Conservation (phyloP, 2,113 vertebrate species). For the Pedetes capensis region DNA sequence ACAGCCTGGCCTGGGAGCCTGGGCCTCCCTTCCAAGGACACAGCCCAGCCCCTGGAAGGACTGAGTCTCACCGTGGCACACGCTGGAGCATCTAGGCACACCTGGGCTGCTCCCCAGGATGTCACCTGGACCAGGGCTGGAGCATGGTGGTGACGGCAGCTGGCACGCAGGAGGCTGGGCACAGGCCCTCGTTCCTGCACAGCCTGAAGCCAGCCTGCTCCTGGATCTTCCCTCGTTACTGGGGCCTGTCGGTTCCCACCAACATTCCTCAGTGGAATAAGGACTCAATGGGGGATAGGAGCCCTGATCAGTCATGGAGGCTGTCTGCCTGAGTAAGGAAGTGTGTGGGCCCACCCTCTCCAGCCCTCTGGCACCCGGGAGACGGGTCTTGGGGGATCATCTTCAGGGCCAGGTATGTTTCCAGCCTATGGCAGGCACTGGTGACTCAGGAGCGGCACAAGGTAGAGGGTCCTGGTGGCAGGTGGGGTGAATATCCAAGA, state of each 20-base stretch:
- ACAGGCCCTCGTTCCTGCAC: neutral
- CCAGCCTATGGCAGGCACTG: neutral
- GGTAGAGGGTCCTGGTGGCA: neutral
- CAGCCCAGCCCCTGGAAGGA: too few species aligned
- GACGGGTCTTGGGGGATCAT: neutral
- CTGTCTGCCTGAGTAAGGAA: neutral
- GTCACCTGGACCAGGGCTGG: neutral
- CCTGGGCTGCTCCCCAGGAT: neutral
- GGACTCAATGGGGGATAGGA: neutral
- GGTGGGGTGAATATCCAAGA: rapidly evolving
- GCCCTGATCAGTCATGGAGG: neutral
- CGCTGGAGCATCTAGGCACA: too few species aligned
- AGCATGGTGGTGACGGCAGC: rapidly evolving
- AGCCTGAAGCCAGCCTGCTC: neutral
- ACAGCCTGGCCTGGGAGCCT: too few species aligned
- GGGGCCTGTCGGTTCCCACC: neutral
- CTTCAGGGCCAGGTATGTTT: neutral
- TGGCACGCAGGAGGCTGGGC: rapidly evolving
- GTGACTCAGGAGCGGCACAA: neutral
- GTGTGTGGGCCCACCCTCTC: neutral
- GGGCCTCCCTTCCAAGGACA: too few species aligned
- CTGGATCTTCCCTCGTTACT: neutral
- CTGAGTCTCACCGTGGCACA: too few species aligned
- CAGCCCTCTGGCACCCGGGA: neutral
- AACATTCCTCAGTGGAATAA: too few species aligned